Evolutionary conservation across 2,888 invertebrate genomes (phyloP).

Genomic region (Dynastes tityus): DNA sequence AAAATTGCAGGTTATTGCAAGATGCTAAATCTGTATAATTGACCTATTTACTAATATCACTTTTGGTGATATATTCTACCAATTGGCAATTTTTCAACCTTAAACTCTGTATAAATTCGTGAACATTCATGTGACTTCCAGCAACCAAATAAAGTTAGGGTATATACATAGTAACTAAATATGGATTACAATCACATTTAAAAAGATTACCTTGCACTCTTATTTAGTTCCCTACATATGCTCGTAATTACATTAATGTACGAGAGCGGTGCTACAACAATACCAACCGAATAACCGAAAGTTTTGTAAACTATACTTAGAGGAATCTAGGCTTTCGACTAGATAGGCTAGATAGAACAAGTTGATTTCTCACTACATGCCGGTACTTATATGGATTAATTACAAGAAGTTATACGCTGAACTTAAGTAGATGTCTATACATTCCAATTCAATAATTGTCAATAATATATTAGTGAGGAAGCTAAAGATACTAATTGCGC

Average conservation of each 20-base stretch:
- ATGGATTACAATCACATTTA: not conserved
- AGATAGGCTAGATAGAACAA: not conserved
- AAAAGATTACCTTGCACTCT: not conserved
- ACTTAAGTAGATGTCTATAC: slow-evolving; percentile 10
- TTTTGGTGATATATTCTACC: no score
- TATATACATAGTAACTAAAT: no score
- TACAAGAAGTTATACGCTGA: not conserved
- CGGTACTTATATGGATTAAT: slow-evolving; percentile 3
- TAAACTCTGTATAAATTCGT: no score
- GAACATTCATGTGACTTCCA: no score
- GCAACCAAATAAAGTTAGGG: no score
- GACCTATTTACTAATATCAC: no score
- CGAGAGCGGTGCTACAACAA: not conserved
- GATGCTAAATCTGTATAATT: no score
- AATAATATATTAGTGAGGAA: slow-evolving; percentile 1
- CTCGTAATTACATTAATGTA: not conserved
- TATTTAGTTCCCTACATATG: not conserved
- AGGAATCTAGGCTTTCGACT: not conserved
- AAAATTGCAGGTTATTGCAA: no score
- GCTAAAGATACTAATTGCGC: slow-evolving; percentile 2
- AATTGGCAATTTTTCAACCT: no score
- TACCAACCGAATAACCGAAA: not conserved
- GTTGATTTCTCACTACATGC: not conserved
- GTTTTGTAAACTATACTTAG: not conserved
- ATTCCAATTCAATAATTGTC: not conserved